Evolutionary conservation across 2,113 vertebrate species (phyloP), one percentile per base, ranked within the genome.

Genomic region (Vanacampus margaritifer): DNA sequence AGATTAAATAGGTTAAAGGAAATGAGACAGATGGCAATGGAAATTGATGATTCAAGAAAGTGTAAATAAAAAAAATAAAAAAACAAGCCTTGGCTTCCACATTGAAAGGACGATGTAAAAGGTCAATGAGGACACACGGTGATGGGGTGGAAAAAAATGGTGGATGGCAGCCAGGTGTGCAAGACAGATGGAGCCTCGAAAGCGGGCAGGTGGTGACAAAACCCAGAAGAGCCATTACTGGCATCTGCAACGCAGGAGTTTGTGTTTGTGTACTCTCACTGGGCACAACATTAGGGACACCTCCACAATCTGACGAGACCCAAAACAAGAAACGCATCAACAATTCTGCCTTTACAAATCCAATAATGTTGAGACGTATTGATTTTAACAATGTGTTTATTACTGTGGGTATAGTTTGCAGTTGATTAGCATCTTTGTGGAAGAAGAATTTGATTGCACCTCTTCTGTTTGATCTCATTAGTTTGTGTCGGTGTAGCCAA

Each of bases 161-260:
- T 79, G 41, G 81, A 74, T 74, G 67, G 65, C 67, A 79, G 73
- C 69, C 84, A 86, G 81, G 82, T 88, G 84, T 80, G 68, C 56
- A 65, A 80, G 69, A 79, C 86, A 87, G 85, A 86, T 66, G 72
- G 75, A 72, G 70, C 59, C 50, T 69, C 59, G 68, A 76, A 75
- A 76, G 46, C 74, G 77, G 79, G 59, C 83, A 88, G 82, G 83
- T 85, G 82, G 69, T 61, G 64, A 67, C 67, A 70, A 69, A 65
- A 45, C 73, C 79, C 72, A 79, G 74, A 13, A 64, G 62, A 84
- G 74, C 51, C 65, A 66, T 74, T 70, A 59, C 58, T 75, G 70
- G 71, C 79, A 84, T 86, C 80, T 87, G 86, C 77, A 78, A 69
- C 67, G 51, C 72, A 56, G 54, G 60, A 62, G 51, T 61, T 61